Base-by-base conservation (phyloP, 2,888 invertebrate genomes). In the Ptilodon capucinus region DNA sequence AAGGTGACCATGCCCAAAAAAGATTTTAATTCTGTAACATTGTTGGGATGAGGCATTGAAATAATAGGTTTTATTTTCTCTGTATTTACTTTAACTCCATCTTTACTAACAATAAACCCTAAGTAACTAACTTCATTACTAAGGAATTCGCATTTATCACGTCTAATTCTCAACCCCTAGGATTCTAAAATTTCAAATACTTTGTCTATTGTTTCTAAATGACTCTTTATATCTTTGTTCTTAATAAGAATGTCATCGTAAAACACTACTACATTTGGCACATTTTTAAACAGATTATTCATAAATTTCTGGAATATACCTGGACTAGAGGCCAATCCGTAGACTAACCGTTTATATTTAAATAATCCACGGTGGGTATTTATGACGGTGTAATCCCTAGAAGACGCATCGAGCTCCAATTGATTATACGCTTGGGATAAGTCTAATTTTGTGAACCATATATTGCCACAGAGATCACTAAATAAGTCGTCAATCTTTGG, bases 401-500 rank as follows among this genome's bases (percentile, higher is more conserved):
- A 48, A 0, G 60, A 48, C 4, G 56, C 57, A n/a, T 54, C 48
- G 5, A 60, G 25, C n/a, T 39, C 42, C 1, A 63, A 25, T 40
- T 63, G 61, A 41, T 55, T 57, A 17, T 61, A 64, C 0, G 62
- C 60, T 14, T 54, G 50, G 0, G 59, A 57, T 5, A 64, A 40
- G 40, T 64, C 64, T 5, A 65, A 35, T 39, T 63, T 65, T 4
- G 54, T 46, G 41, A 50, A 63, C 13, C 38, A 47, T n/a, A 42
- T 6, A 16, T 40, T 44, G 1, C 60, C 61, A n/a, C 38, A 36
- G 4, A 63, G 16, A 4, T 51, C 21, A 7, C 36, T 28, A 36
- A 46, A 18, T 41, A 46, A n/a, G 1, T 35, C 17, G 0, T 40
- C 39, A 5, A 25, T 36, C 17, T 41, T 32, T 0, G 16, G 30